A percentile compares a stretch with the other conserved stretches of the same genome.
These are phyloP conservation scores for Vireo griseus DNA, from an alignment of 2,797 vertebrate genomes.

Conservation along the genomic window DNA sequence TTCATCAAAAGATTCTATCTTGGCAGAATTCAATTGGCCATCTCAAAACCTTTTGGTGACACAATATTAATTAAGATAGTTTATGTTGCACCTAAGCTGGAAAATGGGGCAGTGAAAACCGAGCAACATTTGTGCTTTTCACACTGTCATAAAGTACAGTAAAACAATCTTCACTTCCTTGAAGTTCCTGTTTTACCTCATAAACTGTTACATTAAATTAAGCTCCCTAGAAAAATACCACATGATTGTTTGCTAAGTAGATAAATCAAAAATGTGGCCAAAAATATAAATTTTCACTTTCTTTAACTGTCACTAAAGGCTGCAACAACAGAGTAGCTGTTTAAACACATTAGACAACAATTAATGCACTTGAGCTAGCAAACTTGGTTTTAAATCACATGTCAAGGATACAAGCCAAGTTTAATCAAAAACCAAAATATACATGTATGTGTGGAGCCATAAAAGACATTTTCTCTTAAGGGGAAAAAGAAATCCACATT, in stretches of 20 bases:
- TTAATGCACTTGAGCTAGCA: not conserved
- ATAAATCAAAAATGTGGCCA: not conserved
- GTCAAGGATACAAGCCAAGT: not conserved
- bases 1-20: conserved; percentile 82
- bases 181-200: not conserved
- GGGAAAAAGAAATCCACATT: not conserved
- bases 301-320: not conserved
- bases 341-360: not conserved
- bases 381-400: not conserved
- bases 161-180: conserved; percentile 46
- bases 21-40: conserved; percentile 79
- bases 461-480: not conserved
- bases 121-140: conserved; percentile 48
- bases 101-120: conserved; percentile 63
- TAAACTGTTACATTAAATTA: not conserved
- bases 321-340: not conserved
- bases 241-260: not conserved
- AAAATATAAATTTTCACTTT: not conserved
- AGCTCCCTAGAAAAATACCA: not conserved
- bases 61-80: conserved; percentile 81
- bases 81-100: conserved; percentile 72
- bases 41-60: conserved; percentile 78
- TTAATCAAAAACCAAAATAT: not conserved
- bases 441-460: not conserved
- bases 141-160: not conserved